These are phyloP conservation scores for Pasiphila rectangulata DNA, from an alignment of 2,888 invertebrate species.

Conservation along the genomic window DNA sequence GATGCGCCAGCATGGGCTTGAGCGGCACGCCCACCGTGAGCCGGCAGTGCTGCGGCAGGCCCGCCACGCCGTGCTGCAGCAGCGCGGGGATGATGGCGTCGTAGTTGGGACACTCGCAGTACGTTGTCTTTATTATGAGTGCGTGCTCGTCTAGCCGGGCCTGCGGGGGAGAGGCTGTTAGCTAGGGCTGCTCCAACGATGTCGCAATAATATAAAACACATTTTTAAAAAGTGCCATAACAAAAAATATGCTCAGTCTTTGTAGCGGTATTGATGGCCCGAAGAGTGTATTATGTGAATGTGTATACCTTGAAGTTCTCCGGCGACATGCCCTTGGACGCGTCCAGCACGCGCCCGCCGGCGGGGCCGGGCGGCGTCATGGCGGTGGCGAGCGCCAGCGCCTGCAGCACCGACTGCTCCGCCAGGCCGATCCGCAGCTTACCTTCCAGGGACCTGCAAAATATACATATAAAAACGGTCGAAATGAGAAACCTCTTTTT, in stretches of 20 bases:
- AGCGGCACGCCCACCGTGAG: constrained; percentile 95
- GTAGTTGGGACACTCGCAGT: constrained; percentile 98
- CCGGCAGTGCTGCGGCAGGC: constrained; percentile 89
- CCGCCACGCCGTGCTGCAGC: constrained; percentile 86
- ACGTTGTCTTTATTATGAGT: constrained; percentile 92
- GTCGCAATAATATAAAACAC: no score
- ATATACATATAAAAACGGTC: constrained; percentile 31
- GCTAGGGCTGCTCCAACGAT: no score
- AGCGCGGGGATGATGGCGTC: constrained; percentile 90
- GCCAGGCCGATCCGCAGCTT: constrained; percentile 98
- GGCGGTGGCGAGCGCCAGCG: constrained; percentile 92
- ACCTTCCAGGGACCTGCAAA: constrained; percentile 89
- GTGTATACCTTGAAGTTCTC: constrained; percentile 85
- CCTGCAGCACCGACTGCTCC: constrained; percentile 96
- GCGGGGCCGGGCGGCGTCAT: constrained; percentile 84
- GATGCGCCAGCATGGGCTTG: constrained; percentile 99
- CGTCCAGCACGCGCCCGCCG: constrained; percentile 84
- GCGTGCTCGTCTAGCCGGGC: constrained; percentile 84
- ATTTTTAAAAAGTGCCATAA: no score
- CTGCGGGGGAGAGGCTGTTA: constrained; percentile 24
- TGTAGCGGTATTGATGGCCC: no score
- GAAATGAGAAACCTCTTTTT: no score
- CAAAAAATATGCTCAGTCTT: no score
- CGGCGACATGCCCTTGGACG: constrained; percentile 80
- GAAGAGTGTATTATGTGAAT: no score